phyloP scores from a whole-genome alignment of 1,140 invertebrate species.

The Saccostrea cuccullata region DNA sequence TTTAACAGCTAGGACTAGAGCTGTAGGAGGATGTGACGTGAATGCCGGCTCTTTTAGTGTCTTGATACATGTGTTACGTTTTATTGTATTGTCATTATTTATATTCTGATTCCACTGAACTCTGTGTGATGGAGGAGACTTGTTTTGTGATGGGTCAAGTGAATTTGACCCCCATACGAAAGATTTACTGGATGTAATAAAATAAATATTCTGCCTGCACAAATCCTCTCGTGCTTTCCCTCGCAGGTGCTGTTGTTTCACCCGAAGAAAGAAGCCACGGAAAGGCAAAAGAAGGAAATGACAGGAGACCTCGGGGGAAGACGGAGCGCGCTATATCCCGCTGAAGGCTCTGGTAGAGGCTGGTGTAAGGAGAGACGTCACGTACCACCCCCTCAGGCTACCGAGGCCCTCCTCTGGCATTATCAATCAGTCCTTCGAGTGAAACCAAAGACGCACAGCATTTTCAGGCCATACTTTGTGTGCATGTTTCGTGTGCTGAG shows the following conservation, averaged over 20 bases:
- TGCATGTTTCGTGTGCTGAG: background rate
- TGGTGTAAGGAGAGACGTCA: background rate
- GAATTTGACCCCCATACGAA: background rate
- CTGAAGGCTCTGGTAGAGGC: background rate
- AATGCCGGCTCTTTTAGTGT: background rate
- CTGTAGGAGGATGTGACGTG: background rate
- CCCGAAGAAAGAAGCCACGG: slow-evolving; percentile 61
- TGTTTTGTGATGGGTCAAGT: background rate
- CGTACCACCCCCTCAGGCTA: background rate
- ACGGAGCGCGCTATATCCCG: background rate
- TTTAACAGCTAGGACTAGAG: background rate
- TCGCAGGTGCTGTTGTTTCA: slow-evolving; percentile 72
- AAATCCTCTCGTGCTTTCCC: slow-evolving; percentile 53
- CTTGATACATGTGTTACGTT: slow-evolving; percentile 7
- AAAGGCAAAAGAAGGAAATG: slow-evolving; percentile 72
- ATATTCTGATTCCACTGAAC: slow-evolving; percentile 3
- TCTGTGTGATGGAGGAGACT: background rate
- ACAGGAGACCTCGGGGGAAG: slow-evolving; percentile 60
- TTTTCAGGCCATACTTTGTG: background rate
- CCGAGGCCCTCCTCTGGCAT: background rate
- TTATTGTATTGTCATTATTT: slow-evolving; percentile 19
- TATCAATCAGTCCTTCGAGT: slow-evolving; percentile 19
- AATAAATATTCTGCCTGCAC: slow-evolving; percentile 43
- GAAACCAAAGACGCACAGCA: background rate
- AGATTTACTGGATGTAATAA: background rate